Base-by-base conservation (phyloP, 2,113 vertebrate genomes). In the Boleophthalmus pectinirostris region DNA sequence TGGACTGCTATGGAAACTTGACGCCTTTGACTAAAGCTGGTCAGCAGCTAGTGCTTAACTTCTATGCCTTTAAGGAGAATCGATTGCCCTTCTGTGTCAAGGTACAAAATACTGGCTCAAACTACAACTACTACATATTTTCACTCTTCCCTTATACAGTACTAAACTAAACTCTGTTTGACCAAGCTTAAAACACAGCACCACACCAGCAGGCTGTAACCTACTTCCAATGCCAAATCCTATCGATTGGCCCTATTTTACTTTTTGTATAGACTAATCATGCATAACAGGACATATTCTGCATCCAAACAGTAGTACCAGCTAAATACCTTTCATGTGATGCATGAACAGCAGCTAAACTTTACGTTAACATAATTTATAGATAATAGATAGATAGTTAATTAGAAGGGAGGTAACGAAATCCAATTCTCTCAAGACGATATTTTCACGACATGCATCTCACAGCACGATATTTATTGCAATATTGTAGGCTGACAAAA, bases 21-120 rank as follows among this genome's bases (percentile, higher is more conserved):
- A 91, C 95, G 60, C 97, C 98, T 81, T 94, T 99, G 82, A 95
- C 94, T 72, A 99, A 98, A 95, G 94, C 94, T 82, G 96, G 96
- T 89, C 98, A 99, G 78, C 98, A 97, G 72, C 94, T 99, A 80
- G 92, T 97, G 90, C 97, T 99, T 75, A 98, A 98, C 94, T 99
- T 99, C 90, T 99, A 96, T 84, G 96, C 98, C 87, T 99, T 99
- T 93, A 98, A 98, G 92, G 98, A 99, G 93, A 99, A 99, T 87
- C 96, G 98, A 90, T 92, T 99, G 87, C 98, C 98, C 46, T 98
- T 99, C 91, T 97, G 96, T 86, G 97, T 99, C 79, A 99, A 99
- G 97, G 98, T 99, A 96, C 23, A 35, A 2, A 24, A 65, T 15
- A 5, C n/a, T 0, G 10, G 21, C 21, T 24, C 56, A 14, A 12